These are phyloP conservation scores for Ophion slaviceki DNA, from an alignment of 2,888 invertebrate species.

Conservation along the genomic window DNA sequence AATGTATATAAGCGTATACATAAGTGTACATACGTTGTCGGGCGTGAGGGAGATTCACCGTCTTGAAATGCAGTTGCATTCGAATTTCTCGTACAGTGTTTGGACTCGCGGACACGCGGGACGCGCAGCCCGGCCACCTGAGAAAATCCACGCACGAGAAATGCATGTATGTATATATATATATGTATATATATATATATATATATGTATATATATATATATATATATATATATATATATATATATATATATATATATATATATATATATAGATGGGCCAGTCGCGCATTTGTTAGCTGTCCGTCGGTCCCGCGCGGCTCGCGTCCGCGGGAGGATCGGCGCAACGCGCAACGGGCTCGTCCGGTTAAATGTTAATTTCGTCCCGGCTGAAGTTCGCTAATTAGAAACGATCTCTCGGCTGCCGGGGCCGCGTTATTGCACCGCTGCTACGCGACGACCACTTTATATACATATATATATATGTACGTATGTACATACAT, in stretches of 20 bases:
- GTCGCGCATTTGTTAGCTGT: conserved; percentile 77
- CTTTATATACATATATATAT: conserved; percentile 20
- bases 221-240: conserved; percentile 43
- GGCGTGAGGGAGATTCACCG: conserved; percentile 54
- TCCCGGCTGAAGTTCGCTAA: conserved; percentile 77
- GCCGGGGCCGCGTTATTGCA: conserved; percentile 52
- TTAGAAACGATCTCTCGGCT: conserved; percentile 77
- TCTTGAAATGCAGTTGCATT: conserved; percentile 58
- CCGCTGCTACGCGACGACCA: conserved; percentile 31
- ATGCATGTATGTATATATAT: conserved; percentile 42
- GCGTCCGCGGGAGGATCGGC: conserved; percentile 50
- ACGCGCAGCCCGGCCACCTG: conserved; percentile 54
- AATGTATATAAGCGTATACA: not conserved
- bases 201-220: conserved; percentile 43
- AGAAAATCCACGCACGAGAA: conserved; percentile 50
- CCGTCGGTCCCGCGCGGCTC: conserved; percentile 71
- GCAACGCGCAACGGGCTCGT: conserved; percentile 67
- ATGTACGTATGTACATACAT: no score
- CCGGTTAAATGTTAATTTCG: conserved; percentile 80
- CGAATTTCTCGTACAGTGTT: conserved; percentile 47
- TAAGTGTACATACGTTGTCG: conserved; percentile 11
- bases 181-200: no score
- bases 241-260: conserved; percentile 43
- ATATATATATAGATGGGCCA: conserved; percentile 50
- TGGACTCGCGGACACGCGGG: conserved; percentile 43